Evolutionary conservation across 2,797 vertebrate genomes (phyloP).

Genomic region (Emydoidea blandingii): DNA sequence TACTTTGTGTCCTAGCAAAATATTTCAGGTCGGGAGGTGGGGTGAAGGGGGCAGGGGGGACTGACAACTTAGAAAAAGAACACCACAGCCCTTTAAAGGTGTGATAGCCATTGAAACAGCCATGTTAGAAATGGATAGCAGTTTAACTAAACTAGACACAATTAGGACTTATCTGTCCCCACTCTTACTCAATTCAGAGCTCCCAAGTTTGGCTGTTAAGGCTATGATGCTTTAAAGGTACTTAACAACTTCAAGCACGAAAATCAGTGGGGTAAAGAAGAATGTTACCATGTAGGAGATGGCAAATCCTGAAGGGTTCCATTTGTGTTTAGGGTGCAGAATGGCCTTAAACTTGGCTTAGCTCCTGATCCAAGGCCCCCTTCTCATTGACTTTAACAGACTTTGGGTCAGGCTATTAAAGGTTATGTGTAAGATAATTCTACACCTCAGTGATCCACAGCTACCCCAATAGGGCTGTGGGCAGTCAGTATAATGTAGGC

Average conservation of each 20-base stretch:
- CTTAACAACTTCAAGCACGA: not conserved
- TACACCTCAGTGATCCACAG: constrained; percentile 5
- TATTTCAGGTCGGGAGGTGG: not conserved
- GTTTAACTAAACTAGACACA: not conserved
- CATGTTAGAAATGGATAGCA: not conserved
- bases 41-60: too few relatives aligned
- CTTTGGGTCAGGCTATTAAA: not conserved
- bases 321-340: not conserved
- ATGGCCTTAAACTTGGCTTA: constrained; percentile 6
- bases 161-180: not conserved
- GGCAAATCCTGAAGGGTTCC: not conserved
- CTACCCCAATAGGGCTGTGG: not conserved
- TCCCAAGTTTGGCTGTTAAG: not conserved
- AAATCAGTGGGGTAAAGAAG: not conserved
- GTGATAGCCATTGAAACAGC: not conserved
- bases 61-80: not conserved
- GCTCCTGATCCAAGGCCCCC: not conserved
- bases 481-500: not conserved
- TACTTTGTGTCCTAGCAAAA: not conserved
- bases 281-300: accelerated
- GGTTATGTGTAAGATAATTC: not conserved
- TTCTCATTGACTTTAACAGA: not conserved
- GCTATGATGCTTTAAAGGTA: too few relatives aligned
- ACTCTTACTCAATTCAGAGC: not conserved
- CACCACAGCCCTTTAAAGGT: not conserved